A percentile compares a stretch with the other conserved stretches of the same genome.
Evolutionary conservation across 2,888 invertebrate genomes (phyloP).

Genomic region (Callinectes sapidus): DNA sequence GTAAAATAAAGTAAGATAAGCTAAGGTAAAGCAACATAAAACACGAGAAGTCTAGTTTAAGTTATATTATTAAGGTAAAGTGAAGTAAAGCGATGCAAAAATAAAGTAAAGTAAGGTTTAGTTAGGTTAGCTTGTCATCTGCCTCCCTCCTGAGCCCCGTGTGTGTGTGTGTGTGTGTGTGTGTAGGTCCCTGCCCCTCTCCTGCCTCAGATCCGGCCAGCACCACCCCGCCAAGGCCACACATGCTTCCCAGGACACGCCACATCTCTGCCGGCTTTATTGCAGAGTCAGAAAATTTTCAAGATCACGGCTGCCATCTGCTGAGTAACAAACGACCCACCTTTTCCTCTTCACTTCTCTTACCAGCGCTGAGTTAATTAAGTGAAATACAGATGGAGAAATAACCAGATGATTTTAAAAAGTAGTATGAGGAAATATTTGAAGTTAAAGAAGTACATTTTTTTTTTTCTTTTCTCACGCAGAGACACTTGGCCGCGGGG

Average conservation of each 20-base stretch:
- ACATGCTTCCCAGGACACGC: not conserved
- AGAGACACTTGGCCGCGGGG: constrained; percentile 6
- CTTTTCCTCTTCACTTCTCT: not conserved
- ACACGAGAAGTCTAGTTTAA: rapidly evolving
- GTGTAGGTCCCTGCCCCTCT: not conserved
- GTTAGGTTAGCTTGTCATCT: not conserved
- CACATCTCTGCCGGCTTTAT: not conserved
- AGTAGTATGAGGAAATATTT: not conserved
- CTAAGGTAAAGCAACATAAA: too few relatives aligned
- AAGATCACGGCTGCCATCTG: not conserved
- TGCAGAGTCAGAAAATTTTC: not conserved
- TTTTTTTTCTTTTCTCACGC: constrained; percentile 19
- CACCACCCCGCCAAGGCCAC: not conserved
- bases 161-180: too few relatives aligned
- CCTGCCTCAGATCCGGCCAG: not conserved
- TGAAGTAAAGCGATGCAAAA: too few relatives aligned
- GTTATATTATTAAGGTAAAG: too few relatives aligned
- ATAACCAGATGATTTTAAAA: not conserved
- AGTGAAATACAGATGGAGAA: not conserved
- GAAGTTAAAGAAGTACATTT: not conserved
- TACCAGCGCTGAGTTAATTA: not conserved
- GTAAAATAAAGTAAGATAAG: too few relatives aligned
- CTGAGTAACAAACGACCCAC: not conserved
- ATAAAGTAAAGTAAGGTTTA: too few relatives aligned
- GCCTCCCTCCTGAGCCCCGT: not conserved